Conservation (phyloP, 1,140 invertebrate species). For the Bombus pascuorum region DNA sequence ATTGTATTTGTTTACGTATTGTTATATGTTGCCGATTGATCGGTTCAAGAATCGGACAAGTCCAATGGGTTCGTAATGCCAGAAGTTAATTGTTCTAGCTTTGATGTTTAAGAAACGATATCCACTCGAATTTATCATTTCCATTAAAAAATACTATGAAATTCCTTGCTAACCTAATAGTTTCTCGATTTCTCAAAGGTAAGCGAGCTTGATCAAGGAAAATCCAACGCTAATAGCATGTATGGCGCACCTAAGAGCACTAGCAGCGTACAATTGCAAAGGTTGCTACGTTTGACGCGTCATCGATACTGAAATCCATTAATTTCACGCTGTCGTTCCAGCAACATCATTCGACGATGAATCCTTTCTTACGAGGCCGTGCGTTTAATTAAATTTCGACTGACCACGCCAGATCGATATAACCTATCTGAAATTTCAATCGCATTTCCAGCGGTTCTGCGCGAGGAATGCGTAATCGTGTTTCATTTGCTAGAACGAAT, state of each 20-base stretch:
- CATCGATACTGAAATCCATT: slow-evolving; percentile 9
- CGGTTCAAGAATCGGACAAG: too few relatives aligned
- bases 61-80: too few relatives aligned
- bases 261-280: not conserved
- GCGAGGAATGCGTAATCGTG: slow-evolving; percentile 16
- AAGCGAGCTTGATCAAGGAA: not conserved
- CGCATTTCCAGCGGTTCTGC: slow-evolving; percentile 1
- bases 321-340: slow-evolving; percentile 10
- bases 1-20: too few relatives aligned
- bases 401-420: not conserved
- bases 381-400: slow-evolving; percentile 22
- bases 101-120: too few relatives aligned
- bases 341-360: not conserved
- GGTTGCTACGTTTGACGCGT: not conserved
- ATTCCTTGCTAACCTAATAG: too few relatives aligned
- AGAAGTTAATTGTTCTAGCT: too few relatives aligned
- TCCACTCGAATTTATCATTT: too few relatives aligned
- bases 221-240: not conserved
- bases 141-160: too few relatives aligned
- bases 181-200: not conserved
- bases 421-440: slow-evolving; percentile 17
- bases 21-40: too few relatives aligned
- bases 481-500: slow-evolving; percentile 12
- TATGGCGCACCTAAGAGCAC: not conserved
- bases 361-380: slow-evolving; percentile 1